phyloP scores from a whole-genome alignment of 2,888 invertebrate species.

The Quadroppia sp. region DNA sequence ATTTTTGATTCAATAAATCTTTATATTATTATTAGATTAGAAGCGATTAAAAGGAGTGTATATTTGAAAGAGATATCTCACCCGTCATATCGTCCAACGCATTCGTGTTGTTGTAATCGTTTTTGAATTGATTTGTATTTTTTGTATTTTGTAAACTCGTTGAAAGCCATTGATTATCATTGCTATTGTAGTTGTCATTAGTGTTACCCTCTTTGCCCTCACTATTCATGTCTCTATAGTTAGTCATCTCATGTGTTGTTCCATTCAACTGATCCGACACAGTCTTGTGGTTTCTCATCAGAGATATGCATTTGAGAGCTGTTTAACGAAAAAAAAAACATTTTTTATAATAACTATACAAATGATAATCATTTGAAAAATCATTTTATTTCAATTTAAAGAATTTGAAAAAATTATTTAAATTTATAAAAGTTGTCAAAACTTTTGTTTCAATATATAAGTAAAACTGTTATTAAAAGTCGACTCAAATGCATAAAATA shows the following conservation, averaged over 20 bases:
- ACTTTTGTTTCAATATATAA: too few species aligned
- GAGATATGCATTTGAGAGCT: neutral
- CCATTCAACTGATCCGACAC: neutral
- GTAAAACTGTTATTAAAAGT: too few species aligned
- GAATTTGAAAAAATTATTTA: too few species aligned
- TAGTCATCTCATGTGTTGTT: neutral
- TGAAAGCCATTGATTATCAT: conserved; percentile 5
- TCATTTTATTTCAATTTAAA: too few species aligned
- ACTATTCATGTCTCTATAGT: neutral
- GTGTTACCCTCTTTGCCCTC: neutral
- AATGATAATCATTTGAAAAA: too few species aligned
- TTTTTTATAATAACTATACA: neutral
- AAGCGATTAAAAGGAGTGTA: too few species aligned
- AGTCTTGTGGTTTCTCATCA: neutral
- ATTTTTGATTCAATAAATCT: too few species aligned
- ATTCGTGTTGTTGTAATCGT: neutral
- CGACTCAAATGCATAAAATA: too few species aligned
- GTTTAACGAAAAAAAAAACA: neutral
- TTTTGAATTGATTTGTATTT: conserved; percentile 6
- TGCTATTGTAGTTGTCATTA: neutral
- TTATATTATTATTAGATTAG: too few species aligned
- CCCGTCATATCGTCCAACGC: neutral
- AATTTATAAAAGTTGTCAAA: too few species aligned
- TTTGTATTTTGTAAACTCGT: neutral
- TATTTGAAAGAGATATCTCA: neutral